phyloP scores from a whole-genome alignment of 2,888 invertebrate genomes.

The Eupithecia subfuscata region DNA sequence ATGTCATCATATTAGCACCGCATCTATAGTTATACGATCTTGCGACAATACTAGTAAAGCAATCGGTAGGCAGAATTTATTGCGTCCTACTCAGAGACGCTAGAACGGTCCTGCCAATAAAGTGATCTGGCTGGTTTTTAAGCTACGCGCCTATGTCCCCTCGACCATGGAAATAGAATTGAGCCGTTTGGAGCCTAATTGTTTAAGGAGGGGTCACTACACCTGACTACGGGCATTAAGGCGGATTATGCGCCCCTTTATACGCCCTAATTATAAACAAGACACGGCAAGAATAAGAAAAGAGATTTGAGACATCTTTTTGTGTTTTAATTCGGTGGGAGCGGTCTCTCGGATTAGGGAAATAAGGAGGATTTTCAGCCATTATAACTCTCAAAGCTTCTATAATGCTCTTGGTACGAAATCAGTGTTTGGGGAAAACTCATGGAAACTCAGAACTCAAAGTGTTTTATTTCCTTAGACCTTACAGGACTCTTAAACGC shows the following conservation, averaged over 20 bases:
- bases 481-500: background rate
- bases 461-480: background rate
- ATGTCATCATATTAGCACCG: no score
- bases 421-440: background rate
- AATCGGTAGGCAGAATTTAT: background rate
- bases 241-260: slow-evolving; percentile 52
- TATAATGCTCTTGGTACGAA: background rate
- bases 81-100: background rate
- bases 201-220: slow-evolving; percentile 55
- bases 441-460: background rate
- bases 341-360: background rate
- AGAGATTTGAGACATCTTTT: slow-evolving; percentile 36
- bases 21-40: no score
- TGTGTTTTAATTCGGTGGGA: slow-evolving; percentile 23
- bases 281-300: slow-evolving; percentile 36
- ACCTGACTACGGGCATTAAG: slow-evolving; percentile 61
- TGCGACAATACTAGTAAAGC: no score
- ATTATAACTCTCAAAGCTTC: slow-evolving; percentile 3
- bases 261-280: slow-evolving; percentile 40
- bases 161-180: slow-evolving; percentile 43
- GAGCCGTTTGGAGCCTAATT: slow-evolving; percentile 53
- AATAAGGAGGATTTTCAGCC: slow-evolving; percentile 3
- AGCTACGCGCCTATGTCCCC: slow-evolving; percentile 22
- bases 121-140: slow-evolving; percentile 1
- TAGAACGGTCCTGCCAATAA: background rate